Conservation (phyloP, 2,113 vertebrate genomes). For the Rostratula benghalensis region DNA sequence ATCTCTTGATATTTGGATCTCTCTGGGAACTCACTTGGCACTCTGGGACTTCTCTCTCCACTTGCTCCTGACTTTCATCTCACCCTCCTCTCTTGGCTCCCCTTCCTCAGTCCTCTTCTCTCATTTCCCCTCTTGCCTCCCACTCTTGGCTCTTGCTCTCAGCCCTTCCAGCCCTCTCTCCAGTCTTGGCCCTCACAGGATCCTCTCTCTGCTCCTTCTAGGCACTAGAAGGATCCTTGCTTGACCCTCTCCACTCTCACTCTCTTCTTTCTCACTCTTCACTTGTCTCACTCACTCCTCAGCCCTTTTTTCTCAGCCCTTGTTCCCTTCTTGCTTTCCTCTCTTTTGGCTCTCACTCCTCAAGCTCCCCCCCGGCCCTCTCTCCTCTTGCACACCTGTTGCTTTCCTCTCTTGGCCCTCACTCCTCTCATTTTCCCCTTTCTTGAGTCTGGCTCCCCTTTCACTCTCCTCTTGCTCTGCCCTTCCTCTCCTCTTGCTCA, state of each 20-base stretch:
- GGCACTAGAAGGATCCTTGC: neutral
- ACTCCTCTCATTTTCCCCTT: neutral
- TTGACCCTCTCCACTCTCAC: neutral
- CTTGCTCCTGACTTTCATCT: neutral
- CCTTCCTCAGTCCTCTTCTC: neutral
- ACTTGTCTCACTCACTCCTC: neutral
- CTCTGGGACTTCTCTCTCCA: neutral
- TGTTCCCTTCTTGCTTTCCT: neutral
- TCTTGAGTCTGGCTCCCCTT: neutral
- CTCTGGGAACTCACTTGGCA: neutral
- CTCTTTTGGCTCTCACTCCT: neutral
- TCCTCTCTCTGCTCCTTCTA: neutral
- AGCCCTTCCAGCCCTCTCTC: neutral
- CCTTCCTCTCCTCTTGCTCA: too few relatives aligned
- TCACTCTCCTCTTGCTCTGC: neutral
- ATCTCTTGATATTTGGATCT: neutral
- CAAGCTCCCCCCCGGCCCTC: neutral
- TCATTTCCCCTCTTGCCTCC: neutral
- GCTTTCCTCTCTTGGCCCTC: neutral
- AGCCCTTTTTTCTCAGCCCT: neutral
- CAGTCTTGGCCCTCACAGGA: neutral
- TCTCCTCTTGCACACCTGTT: neutral
- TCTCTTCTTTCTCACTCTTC: neutral
- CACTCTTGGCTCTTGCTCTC: neutral
- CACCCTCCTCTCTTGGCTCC: neutral